These are phyloP conservation scores for Siniperca scherzeri DNA, from an alignment of 2,797 vertebrate genomes.

Conservation along the genomic window DNA sequence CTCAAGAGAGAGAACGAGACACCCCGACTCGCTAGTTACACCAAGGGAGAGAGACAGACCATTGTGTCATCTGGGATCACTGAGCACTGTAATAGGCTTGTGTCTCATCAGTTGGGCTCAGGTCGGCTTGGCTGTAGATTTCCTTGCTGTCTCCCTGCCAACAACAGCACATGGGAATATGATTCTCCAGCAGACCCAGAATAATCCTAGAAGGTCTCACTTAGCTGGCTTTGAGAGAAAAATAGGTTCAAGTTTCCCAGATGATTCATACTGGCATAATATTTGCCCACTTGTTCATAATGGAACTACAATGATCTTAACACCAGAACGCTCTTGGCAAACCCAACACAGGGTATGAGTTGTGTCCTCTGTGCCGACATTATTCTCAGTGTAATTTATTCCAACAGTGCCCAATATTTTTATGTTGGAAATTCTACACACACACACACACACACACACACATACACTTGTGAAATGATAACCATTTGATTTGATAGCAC, in stretches of 20 bases:
- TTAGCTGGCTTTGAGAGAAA: conserved; percentile 64
- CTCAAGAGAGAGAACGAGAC: conserved; percentile 31
- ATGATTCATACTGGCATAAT: conserved; percentile 61
- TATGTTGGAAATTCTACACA: conserved; percentile 18
- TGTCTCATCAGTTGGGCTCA: conserved; percentile 69
- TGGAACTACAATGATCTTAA: conserved; percentile 58
- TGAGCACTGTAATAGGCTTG: conserved; percentile 82
- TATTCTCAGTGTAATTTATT: conserved; percentile 50
- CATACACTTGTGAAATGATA: conserved; percentile 2
- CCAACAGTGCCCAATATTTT: conserved; percentile 19
- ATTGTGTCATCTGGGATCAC: conserved; percentile 58
- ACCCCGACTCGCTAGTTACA: conserved; percentile 28
- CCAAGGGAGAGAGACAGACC: conserved; percentile 27
- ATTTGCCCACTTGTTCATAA: conserved; percentile 64
- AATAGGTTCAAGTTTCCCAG: conserved; percentile 56
- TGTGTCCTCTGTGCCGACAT: conserved; percentile 27
- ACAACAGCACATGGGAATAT: conserved; percentile 69
- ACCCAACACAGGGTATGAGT: conserved; percentile 15
- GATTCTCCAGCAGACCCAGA: conserved; percentile 54
- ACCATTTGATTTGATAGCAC: conserved; percentile 7
- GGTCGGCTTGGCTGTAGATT: conserved; percentile 66
- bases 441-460: neutral
- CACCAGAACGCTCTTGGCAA: conserved; percentile 50
- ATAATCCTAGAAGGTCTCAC: conserved; percentile 73
- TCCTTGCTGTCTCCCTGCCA: conserved; percentile 64